phyloP scores from a whole-genome alignment of 1,140 invertebrate genomes.

The Neodiprion fabricii region DNA sequence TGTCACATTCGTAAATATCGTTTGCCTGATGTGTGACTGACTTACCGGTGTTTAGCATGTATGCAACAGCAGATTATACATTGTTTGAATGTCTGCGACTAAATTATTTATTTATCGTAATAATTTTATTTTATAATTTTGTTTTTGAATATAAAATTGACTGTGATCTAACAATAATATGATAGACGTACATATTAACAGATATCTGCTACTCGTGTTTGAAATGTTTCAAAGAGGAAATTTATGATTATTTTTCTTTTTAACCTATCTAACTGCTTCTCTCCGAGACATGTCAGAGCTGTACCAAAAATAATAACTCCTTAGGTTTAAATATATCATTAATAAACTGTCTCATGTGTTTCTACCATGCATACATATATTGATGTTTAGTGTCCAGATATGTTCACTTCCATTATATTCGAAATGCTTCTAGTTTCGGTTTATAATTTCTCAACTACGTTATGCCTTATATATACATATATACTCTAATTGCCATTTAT shows the following conservation, averaged over 20 bases:
- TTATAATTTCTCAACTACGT: too few relatives aligned
- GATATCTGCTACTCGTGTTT: neutral
- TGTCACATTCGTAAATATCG: too few relatives aligned
- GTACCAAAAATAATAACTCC: neutral
- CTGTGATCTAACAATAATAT: conserved; percentile 46
- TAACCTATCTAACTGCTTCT: too few relatives aligned
- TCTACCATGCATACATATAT: neutral
- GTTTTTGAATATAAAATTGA: conserved; percentile 39
- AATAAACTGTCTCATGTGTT: neutral
- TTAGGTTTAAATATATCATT: neutral
- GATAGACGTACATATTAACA: neutral
- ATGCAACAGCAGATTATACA: conserved; percentile 4
- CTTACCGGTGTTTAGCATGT: neutral
- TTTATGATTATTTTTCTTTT: neutral
- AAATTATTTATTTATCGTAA: conserved; percentile 35
- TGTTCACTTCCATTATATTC: too few relatives aligned
- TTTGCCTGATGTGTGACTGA: too few relatives aligned
- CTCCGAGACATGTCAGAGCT: neutral
- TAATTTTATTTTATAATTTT: neutral
- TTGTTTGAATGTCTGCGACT: neutral
- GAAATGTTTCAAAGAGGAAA: neutral
- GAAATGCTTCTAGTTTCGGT: too few relatives aligned
- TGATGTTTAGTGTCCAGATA: too few relatives aligned
- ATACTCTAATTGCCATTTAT: too few relatives aligned
- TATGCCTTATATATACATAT: too few relatives aligned